A percentile compares a stretch with the other conserved stretches of the same genome.
phyloP scores from a whole-genome alignment of 2,113 vertebrate species.

The Scytalopus superciliaris region DNA sequence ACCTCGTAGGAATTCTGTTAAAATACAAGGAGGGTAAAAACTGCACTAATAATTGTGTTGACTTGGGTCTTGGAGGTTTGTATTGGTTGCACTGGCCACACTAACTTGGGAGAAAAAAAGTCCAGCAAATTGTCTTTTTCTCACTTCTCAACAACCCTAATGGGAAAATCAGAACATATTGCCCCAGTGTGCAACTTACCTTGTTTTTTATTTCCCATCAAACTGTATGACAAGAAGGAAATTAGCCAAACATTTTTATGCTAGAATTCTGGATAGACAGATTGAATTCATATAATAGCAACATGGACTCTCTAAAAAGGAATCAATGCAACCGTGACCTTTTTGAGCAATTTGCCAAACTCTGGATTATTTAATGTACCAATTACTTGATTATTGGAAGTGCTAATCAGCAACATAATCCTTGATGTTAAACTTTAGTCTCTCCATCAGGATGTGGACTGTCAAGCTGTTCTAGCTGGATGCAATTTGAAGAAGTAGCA shows the following conservation, averaged over 20 bases:
- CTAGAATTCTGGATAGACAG: conserved; percentile 36
- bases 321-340: neutral
- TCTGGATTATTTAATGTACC: conserved; percentile 30
- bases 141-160: neutral
- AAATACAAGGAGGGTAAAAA: neutral
- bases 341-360: neutral
- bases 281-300: conserved; percentile 10
- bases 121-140: neutral
- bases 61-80: neutral
- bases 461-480: conserved; percentile 2
- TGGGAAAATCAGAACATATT: neutral
- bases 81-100: neutral
- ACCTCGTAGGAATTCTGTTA: neutral
- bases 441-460: conserved; percentile 11
- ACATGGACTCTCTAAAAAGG: neutral
- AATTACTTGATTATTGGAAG: conserved; percentile 57
- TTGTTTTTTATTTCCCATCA: conserved; percentile 29
- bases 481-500: neutral
- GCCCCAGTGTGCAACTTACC: neutral
- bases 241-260: conserved; percentile 26
- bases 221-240: conserved; percentile 41
- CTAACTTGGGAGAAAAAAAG: neutral
- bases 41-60: neutral
- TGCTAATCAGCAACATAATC: conserved; percentile 42
- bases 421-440: conserved; percentile 31